These are phyloP conservation scores for Diglossa cyanea DNA, from an alignment of 2,797 vertebrate genomes.

Conservation along the genomic window DNA sequence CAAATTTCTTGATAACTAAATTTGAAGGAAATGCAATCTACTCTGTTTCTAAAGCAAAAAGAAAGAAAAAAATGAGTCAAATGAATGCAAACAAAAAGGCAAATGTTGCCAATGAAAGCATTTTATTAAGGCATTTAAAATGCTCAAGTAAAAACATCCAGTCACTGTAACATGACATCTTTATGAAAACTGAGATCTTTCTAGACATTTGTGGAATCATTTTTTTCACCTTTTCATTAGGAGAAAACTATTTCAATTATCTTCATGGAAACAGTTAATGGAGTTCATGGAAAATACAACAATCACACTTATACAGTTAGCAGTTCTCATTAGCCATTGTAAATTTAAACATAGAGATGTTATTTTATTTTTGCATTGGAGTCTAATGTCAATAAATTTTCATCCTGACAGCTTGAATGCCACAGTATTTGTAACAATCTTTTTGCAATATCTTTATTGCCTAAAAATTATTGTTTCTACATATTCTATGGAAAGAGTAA, in stretches of 20 bases:
- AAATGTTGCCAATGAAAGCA: background rate
- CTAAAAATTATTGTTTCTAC: background rate
- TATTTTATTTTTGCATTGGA: background rate
- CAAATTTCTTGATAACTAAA: background rate
- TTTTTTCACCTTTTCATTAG: background rate
- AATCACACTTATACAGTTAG: background rate
- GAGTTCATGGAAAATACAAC: background rate
- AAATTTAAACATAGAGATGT: background rate
- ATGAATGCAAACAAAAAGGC: background rate
- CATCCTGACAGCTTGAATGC: background rate
- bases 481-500: background rate
- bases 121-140: background rate
- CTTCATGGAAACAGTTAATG: background rate
- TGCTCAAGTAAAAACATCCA: background rate
- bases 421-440: background rate
- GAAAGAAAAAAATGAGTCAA: background rate
- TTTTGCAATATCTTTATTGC: background rate
- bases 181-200: background rate
- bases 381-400: background rate
- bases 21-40: background rate
- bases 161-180: background rate
- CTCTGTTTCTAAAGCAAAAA: background rate
- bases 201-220: background rate
- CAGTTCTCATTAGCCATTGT: background rate
- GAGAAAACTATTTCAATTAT: background rate